These are phyloP conservation scores for Dysmachus trigonus DNA, from an alignment of 2,888 invertebrate species.

Conservation along the genomic window DNA sequence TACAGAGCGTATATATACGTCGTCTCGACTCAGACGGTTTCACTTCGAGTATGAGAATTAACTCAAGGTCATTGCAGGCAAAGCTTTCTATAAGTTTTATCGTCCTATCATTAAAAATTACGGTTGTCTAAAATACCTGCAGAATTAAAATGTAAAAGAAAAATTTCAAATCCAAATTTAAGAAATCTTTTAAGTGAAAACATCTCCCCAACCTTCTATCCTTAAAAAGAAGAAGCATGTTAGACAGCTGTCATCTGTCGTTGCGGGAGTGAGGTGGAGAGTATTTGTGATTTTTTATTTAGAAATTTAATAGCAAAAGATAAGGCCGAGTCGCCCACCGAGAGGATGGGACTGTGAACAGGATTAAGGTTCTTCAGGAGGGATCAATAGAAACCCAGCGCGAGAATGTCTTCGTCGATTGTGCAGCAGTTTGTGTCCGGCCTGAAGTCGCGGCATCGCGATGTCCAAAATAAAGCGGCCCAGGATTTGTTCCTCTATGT, in stretches of 20 bases:
- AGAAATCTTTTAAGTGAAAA: too few species aligned
- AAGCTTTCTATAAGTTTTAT: not conserved
- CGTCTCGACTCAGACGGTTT: too few species aligned
- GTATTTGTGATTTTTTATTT: not conserved
- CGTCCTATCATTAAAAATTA: not conserved
- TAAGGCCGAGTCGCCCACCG: not conserved
- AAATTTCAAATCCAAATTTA: not conserved
- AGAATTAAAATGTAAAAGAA: not conserved
- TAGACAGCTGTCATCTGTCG: not conserved
- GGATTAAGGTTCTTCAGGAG: not conserved
- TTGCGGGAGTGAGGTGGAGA: not conserved
- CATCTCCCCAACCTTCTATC: not conserved
- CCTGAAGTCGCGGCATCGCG: conserved; percentile 88
- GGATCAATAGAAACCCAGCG: not conserved
- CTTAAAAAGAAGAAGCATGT: not conserved
- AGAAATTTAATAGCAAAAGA: not conserved
- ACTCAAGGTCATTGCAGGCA: too few species aligned
- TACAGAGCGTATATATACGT: too few species aligned
- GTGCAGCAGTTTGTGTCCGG: conserved; percentile 86
- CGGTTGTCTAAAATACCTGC: not conserved
- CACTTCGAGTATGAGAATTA: too few species aligned
- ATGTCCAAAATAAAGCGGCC: conserved; percentile 84
- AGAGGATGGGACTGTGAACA: not conserved
- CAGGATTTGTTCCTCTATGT: conserved; percentile 90
- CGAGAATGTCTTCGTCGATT: conserved; percentile 68